Base-by-base conservation (phyloP, 2,888 invertebrate species). In the Escarpia spicata region DNA sequence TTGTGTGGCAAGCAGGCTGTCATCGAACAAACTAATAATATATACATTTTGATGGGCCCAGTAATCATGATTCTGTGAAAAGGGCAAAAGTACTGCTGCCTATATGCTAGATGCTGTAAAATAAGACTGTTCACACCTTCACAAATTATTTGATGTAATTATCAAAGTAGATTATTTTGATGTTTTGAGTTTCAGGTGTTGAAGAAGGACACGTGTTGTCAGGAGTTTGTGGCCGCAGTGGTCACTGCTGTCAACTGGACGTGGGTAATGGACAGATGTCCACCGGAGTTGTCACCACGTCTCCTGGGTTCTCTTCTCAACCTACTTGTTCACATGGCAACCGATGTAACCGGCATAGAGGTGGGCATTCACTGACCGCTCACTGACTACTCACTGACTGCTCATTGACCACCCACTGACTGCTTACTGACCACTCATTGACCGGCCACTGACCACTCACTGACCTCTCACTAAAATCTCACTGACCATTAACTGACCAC, bases 241-340 rank as follows among this genome's bases (percentile, higher is more conserved):
- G 91, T 52, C 26, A 45, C 37, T 52, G 91, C 91, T 26, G 91
- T 91, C 52, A 37, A 43, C 91, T 91, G 91, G 91, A 91, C 37
- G 37, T 19, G 37, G 43, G n/a, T 91, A 52, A 26, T 52, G 43
- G 19, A n/a, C 26, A 44, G 12, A 43, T 45, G 9, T 37, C 45
- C 45, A 44, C 96, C 97, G 26, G 96, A 97, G 2, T 95, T 96
- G 0, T 96, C 96, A 60, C 95, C 97, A 1, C 96, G 97, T 93
- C 97, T 97, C n/a, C 97, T 98, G 93, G 97, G 97, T 4, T 97
- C 97, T 93, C 97, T 98, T 0, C 97, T 98, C 52, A 97, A 97
- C 95, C 97, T 98, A n/a, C 97, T 98, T 92, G 97, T 98, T 0
- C 98, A 98, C 96, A 96, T 98, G 89, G 97, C 98, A 0, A 97